Percentiles rank a stretch among this genome's conserved stretches.
phyloP scores from a whole-genome alignment of 2,113 vertebrate genomes.

The Carollia perspicillata region DNA sequence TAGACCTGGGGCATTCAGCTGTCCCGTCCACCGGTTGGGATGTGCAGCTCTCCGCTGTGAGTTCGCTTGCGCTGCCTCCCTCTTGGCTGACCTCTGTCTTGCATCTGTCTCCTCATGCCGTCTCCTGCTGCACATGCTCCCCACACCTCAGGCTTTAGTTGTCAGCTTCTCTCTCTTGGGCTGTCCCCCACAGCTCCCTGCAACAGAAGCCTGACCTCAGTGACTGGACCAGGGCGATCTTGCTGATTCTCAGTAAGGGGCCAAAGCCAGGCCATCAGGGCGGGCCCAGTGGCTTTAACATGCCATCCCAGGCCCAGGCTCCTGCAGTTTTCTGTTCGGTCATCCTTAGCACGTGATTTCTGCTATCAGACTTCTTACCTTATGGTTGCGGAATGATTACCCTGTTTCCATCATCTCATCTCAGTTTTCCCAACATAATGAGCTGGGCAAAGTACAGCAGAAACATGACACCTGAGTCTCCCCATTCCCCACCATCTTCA shows the following conservation, averaged over 20 bases:
- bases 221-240: not conserved
- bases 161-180: not conserved
- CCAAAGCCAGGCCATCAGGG: not conserved
- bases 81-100: not conserved
- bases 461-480: not conserved
- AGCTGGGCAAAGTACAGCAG: not conserved
- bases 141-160: not conserved
- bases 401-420: not conserved
- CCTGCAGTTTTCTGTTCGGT: not conserved
- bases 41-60: not conserved
- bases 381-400: not conserved
- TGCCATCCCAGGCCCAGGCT: not conserved
- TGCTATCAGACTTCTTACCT: not conserved
- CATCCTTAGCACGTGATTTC: not conserved
- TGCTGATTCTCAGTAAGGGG: not conserved
- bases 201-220: not conserved
- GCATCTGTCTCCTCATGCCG: not conserved
- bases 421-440: not conserved
- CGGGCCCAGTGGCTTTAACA: not conserved
- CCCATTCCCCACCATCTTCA: not conserved
- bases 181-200: not conserved
- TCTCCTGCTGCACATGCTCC: not conserved
- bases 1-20: rapidly evolving
- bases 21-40: rapidly evolving
- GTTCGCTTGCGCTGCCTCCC: not conserved